These are phyloP conservation scores for Stenodera caucasica DNA, from an alignment of 2,888 invertebrate genomes.

Conservation along the genomic window DNA sequence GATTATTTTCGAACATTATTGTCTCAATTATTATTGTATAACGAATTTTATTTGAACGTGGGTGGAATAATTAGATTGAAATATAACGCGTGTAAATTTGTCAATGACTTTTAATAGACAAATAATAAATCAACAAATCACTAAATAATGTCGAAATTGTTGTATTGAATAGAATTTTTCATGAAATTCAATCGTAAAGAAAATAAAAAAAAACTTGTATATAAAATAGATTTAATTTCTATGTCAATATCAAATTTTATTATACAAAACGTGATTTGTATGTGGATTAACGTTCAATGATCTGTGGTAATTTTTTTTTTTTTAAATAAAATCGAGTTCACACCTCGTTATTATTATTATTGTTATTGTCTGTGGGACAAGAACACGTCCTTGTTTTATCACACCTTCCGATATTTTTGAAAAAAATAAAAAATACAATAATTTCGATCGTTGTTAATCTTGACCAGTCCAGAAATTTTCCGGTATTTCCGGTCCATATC, in stretches of 20 bases:
- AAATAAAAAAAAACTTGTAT: neutral
- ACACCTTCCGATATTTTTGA: neutral
- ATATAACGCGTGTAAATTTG: neutral
- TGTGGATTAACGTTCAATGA: neutral
- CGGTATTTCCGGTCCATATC: neutral
- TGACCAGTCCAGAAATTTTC: neutral
- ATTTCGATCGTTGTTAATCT: constrained; percentile 2
- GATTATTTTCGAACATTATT: neutral
- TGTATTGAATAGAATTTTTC: too few relatives aligned
- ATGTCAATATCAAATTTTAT: neutral
- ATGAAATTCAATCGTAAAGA: neutral
- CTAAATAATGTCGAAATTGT: neutral
- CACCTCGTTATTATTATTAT: neutral
- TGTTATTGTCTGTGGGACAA: constrained; percentile 10
- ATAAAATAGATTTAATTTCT: neutral
- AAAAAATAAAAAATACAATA: neutral
- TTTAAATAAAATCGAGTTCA: constrained; percentile 7
- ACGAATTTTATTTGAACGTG: neutral
- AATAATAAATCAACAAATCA: neutral
- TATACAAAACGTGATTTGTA: neutral
- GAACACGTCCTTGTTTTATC: constrained; percentile 7
- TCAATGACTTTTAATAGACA: neutral
- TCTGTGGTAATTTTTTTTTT: too few relatives aligned
- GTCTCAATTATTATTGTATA: neutral
- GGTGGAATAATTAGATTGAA: neutral